These are phyloP conservation scores for Torymus tubicola DNA, from an alignment of 2,888 invertebrate genomes.

Conservation along the genomic window DNA sequence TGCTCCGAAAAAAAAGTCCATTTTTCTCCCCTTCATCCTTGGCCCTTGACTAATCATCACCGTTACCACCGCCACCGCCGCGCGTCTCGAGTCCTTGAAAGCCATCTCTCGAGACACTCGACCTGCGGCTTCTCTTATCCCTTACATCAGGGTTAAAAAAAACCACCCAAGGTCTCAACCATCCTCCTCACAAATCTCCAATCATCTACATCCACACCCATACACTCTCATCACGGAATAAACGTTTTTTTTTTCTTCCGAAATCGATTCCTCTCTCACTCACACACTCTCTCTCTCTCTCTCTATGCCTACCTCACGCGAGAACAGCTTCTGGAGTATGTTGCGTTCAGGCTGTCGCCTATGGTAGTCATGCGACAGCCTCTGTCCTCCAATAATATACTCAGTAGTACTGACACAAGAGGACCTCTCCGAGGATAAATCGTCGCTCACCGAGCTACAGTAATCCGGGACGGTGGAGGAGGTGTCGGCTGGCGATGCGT, in stretches of 20 bases:
- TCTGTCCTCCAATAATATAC: constrained; percentile 71
- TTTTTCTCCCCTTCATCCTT: background rate
- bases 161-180: constrained; percentile 3
- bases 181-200: no score
- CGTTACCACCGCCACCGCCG: background rate
- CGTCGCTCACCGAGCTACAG: constrained; percentile 68
- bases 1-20: background rate
- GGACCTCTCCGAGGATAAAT: constrained; percentile 72
- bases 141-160: background rate
- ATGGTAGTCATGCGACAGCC: constrained; percentile 64
- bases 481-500: constrained; percentile 75
- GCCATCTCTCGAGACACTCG: constrained; percentile 34
- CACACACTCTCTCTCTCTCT: no score
- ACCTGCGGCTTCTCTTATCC: background rate
- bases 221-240: background rate
- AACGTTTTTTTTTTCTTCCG: constrained; percentile 50
- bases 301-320: constrained; percentile 79
- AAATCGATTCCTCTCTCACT: constrained; percentile 18
- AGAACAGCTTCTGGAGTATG: constrained; percentile 79
- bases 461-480: constrained; percentile 74
- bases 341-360: constrained; percentile 67
- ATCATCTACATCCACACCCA: no score
- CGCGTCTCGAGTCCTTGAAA: constrained; percentile 31
- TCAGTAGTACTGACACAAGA: constrained; percentile 57
- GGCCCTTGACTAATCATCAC: background rate